Evolutionary conservation across 2,888 invertebrate species (phyloP).

Genomic region (Macrostomum cliftonense): DNA sequence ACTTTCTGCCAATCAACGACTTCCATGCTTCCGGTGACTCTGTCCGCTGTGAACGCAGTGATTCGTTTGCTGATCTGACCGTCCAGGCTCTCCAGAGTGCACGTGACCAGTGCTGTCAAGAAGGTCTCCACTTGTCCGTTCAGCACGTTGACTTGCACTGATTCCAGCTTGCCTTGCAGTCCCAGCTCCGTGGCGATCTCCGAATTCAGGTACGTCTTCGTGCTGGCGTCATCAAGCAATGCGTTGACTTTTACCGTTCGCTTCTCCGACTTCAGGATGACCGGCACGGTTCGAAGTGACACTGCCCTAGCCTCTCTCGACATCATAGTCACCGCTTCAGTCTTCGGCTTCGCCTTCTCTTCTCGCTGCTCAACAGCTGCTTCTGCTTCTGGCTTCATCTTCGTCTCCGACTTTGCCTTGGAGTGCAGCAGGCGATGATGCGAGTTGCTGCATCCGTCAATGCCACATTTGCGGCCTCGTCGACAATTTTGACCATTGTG

Average conservation of each 20-base stretch:
- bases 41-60: background rate
- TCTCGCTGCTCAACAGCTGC: background rate
- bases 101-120: background rate
- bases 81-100: background rate
- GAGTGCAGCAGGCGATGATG: too few species aligned
- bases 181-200: conserved; percentile 12
- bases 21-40: conserved; percentile 2
- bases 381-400: too few species aligned
- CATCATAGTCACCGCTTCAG: background rate
- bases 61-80: background rate
- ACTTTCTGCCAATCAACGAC: conserved; percentile 2
- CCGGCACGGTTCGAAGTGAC: conserved; percentile 12
- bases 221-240: conserved; percentile 15
- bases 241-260: conserved; percentile 12
- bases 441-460: too few species aligned
- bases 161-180: background rate
- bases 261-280: conserved; percentile 7
- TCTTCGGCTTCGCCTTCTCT: background rate
- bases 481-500: too few species aligned
- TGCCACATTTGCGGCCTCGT: too few species aligned
- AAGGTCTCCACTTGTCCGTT: background rate
- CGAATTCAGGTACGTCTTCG: conserved; percentile 13
- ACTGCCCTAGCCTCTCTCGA: background rate
- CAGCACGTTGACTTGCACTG: background rate
- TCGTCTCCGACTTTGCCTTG: too few species aligned